phyloP scores from a whole-genome alignment of 2,113 vertebrate species.

The Semnornis frantzii region DNA sequence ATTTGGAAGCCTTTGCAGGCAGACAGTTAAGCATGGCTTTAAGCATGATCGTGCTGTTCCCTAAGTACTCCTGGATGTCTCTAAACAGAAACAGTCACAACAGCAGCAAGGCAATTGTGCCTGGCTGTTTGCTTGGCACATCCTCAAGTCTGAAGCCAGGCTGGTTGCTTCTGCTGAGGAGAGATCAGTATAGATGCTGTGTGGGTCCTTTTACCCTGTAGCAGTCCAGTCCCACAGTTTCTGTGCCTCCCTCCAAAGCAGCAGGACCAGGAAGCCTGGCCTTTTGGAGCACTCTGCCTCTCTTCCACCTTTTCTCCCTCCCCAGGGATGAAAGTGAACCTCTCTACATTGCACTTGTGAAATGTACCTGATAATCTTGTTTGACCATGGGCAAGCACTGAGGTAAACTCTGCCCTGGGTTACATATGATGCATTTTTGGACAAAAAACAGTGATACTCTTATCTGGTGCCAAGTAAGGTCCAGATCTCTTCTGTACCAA shows the following conservation, averaged over 20 bases:
- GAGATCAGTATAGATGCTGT: neutral
- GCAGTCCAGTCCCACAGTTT: fast-evolving
- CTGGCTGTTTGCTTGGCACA: neutral
- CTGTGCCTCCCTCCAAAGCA: neutral
- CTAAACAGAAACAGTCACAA: neutral
- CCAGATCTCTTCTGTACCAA: neutral
- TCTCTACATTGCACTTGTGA: neutral
- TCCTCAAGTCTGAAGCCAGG: neutral
- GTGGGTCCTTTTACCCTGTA: neutral
- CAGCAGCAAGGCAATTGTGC: neutral
- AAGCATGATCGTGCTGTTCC: neutral
- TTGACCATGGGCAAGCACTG: neutral
- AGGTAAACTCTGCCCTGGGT: neutral
- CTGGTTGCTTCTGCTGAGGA: neutral
- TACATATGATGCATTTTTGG: neutral
- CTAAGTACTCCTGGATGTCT: neutral
- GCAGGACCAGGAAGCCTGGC: neutral
- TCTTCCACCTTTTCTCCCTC: neutral
- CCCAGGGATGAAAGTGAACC: no score
- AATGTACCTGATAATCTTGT: neutral
- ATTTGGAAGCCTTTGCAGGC: neutral
- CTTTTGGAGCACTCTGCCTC: neutral
- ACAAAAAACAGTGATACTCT: neutral
- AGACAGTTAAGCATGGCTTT: neutral
- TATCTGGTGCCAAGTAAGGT: neutral